These are phyloP conservation scores for Crypturellus undulatus DNA, from an alignment of 2,113 vertebrate genomes.

Conservation along the genomic window DNA sequence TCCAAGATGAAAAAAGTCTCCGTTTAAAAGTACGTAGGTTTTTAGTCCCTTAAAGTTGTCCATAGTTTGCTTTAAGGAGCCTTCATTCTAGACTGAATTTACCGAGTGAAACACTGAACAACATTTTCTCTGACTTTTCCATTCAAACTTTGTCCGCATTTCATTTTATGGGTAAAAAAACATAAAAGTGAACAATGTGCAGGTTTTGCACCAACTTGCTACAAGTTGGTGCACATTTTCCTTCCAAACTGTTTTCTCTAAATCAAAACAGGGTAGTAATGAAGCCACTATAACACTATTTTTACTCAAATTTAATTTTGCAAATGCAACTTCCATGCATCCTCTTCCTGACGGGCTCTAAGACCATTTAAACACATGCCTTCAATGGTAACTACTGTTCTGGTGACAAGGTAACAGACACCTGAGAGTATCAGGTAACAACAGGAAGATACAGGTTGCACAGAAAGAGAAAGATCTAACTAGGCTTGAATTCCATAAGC, in stretches of 20 bases:
- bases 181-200: neutral
- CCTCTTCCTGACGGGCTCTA: neutral
- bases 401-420: neutral
- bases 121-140: neutral
- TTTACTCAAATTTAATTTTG: neutral
- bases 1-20: neutral
- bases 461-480: neutral
- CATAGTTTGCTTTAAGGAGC: neutral
- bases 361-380: neutral
- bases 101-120: neutral
- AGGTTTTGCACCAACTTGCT: neutral
- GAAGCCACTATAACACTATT: neutral
- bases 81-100: neutral
- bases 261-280: neutral
- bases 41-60: neutral
- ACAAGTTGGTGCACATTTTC: neutral
- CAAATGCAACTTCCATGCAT: neutral
- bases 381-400: neutral
- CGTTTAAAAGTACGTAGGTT: neutral
- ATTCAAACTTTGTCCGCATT: neutral
- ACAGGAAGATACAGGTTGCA: rapidly evolving
- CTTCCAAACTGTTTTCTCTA: neutral
- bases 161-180: neutral
- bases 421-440: neutral
- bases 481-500: neutral